Evolutionary conservation across 2,113 vertebrate genomes (phyloP), one percentile per base, ranked within the genome.

Genomic region (Corvus cornix): DNA sequence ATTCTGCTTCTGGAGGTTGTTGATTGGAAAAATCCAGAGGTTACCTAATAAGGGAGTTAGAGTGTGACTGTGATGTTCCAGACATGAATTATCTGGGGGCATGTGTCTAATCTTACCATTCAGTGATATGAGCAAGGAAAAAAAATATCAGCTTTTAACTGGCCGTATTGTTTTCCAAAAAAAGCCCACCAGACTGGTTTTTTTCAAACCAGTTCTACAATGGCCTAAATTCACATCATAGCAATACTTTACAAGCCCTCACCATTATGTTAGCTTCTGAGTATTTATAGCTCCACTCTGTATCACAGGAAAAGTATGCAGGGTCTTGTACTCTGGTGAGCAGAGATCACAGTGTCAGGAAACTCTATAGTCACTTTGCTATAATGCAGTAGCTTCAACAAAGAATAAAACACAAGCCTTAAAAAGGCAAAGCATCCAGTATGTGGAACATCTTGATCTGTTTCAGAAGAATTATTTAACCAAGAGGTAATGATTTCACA

Each of bases 261-360:
- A 30, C 43, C 43, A 48, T 35, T 82, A 78, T 10, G 21, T 77
- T 73, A 51, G 60, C 59, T 76, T 73, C 67, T 2, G 1, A 35
- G 23, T 93, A 95, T 90, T 95, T 90, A 80, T 88, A 95, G 49
- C 41, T 95, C 66, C 27, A 23, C 43, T 80, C 46, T 91, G 30
- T 88, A 88, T 77, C 92, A 90, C 55, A 90, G 39, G 79, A 92
- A 83, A 93, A 84, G 46, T 39, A 90, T 59, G 55, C 83, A 86
- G 55, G 51, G 46, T 52, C 86, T 89, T 77, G 62, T 9, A 67
- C 11, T 14, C 35, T 14, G 39, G 53, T 31, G 6, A 90, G 21
- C 72, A 92, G 63, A 58, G 74, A 88, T 69, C 58, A 60, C 19
- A 80, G 79, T 27, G 43, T 67, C 48, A 90, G 76, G 91, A 85